phyloP scores from a whole-genome alignment of 2,113 vertebrate genomes.

The Butorides virescens region DNA sequence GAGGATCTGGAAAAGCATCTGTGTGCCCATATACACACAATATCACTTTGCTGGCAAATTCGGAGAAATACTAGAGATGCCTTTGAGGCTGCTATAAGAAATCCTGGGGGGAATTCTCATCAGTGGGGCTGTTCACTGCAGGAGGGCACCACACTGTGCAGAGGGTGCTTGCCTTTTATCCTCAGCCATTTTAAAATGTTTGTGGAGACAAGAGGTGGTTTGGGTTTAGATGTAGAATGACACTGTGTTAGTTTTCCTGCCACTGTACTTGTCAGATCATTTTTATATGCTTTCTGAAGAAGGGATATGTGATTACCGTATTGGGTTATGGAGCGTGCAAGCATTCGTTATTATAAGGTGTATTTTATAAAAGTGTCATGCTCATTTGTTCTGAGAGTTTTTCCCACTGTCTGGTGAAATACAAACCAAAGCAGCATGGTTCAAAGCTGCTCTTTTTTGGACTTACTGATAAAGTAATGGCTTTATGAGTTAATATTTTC shows the following conservation, averaged over 20 bases:
- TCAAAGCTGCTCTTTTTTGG: not conserved
- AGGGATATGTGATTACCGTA: not conserved
- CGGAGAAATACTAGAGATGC: not conserved
- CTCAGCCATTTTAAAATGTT: not conserved
- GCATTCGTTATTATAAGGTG: not conserved
- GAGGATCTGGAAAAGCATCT: not conserved
- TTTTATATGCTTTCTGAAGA: not conserved
- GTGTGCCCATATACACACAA: rapidly evolving
- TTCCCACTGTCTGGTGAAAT: not conserved
- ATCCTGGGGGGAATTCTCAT: not conserved
- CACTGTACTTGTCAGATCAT: not conserved
- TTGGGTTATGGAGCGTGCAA: not conserved
- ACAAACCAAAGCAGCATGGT: not conserved
- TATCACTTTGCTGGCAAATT: not conserved
- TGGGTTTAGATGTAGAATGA: not conserved
- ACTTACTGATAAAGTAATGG: not conserved
- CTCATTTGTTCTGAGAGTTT: not conserved
- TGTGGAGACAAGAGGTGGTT: not conserved
- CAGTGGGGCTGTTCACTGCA: not conserved
- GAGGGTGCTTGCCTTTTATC: not conserved
- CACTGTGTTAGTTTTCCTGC: not conserved
- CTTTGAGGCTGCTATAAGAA: not conserved
- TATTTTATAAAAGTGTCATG: not conserved
- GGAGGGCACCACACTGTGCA: not conserved
- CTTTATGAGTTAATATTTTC: not conserved